A percentile compares a stretch with the other conserved stretches of the same genome.
These are phyloP conservation scores for Eucera pruinosa DNA, from an alignment of 2,888 invertebrate species.

Conservation along the genomic window DNA sequence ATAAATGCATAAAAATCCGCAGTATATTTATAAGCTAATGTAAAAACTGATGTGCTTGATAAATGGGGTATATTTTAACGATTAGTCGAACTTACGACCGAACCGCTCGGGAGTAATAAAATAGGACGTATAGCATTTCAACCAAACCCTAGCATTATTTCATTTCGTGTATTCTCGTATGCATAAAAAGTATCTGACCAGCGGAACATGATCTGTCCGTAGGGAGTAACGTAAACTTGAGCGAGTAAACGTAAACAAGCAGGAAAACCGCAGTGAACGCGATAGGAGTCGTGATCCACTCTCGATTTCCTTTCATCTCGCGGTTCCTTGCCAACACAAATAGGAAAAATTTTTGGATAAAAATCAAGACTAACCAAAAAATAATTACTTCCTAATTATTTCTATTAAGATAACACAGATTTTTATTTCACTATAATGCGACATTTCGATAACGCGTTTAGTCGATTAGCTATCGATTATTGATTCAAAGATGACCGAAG, in stretches of 20 bases:
- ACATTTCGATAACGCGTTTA: no score
- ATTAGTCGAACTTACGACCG: neutral
- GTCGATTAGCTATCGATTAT: neutral
- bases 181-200: conserved; percentile 22
- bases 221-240: conserved; percentile 24
- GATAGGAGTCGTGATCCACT: conserved; percentile 34
- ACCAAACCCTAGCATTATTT: conserved; percentile 10
- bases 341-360: neutral
- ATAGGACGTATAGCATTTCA: conserved; percentile 9
- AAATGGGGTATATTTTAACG: neutral
- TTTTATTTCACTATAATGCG: no score
- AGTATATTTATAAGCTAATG: no score
- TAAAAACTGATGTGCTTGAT: no score
- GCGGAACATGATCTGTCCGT: conserved; percentile 19
- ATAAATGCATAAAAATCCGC: no score
- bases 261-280: conserved; percentile 21
- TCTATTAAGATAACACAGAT: no score
- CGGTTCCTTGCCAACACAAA: neutral
- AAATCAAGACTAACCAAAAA: neutral
- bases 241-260: conserved; percentile 41
- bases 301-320: conserved; percentile 36
- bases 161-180: conserved; percentile 24
- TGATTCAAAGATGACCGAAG: neutral
- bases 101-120: neutral
- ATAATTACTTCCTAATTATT: no score